A percentile compares a stretch with the other conserved stretches of the same genome.
phyloP scores from a whole-genome alignment of 2,113 vertebrate species.

The Rutilus rutilus region DNA sequence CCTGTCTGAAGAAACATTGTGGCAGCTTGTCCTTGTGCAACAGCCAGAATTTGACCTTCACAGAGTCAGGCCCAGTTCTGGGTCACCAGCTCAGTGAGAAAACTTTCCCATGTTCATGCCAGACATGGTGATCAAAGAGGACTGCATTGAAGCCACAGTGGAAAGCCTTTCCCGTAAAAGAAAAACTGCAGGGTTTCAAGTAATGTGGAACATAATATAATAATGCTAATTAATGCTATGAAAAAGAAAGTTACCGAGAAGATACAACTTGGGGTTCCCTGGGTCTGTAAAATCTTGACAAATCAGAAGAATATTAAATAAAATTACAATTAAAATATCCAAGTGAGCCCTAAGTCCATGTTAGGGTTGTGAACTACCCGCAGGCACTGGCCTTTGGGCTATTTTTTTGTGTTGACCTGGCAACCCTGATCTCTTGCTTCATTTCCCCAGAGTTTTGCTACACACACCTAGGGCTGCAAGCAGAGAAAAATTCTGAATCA shows the following conservation, averaged over 20 bases:
- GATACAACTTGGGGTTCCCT: too few species aligned
- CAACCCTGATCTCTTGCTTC: background rate
- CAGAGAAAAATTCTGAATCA: background rate
- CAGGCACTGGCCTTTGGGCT: too few species aligned
- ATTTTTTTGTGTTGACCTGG: too few species aligned
- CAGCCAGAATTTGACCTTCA: background rate
- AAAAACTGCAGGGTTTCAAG: background rate
- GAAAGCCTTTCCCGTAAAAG: background rate
- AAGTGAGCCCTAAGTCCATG: background rate
- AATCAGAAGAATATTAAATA: too few species aligned
- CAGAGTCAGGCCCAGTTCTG: background rate
- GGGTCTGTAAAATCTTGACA: too few species aligned
- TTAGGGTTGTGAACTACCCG: background rate
- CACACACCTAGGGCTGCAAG: background rate
- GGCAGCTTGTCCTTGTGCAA: background rate
- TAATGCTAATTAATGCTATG: background rate
- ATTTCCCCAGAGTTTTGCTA: background rate
- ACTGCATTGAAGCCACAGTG: background rate
- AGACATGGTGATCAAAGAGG: background rate
- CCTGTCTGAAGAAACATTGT: background rate
- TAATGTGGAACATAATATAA: background rate
- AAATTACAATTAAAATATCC: background rate
- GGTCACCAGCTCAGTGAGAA: constrained; percentile 12
- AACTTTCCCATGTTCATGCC: background rate
- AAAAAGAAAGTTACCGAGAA: background rate